phyloP scores from a whole-genome alignment of 1,140 invertebrate species.

The Drosophila ogumai region DNA sequence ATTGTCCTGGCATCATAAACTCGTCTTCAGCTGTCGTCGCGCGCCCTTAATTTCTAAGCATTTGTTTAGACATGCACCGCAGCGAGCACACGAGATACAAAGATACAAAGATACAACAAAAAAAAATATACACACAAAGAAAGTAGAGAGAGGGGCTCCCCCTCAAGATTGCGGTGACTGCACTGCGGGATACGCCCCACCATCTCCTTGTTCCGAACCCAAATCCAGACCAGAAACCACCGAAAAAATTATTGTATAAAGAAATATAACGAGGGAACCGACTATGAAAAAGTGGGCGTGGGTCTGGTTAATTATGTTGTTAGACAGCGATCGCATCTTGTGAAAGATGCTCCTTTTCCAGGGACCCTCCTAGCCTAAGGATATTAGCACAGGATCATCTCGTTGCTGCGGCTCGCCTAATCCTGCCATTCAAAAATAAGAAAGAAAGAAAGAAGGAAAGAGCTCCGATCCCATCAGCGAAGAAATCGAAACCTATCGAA shows the following conservation, averaged over 20 bases:
- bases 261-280: background rate
- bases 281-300: constrained; percentile 25
- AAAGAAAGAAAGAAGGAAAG: background rate
- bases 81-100: background rate
- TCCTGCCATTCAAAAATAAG: constrained; percentile 24
- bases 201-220: background rate
- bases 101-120: constrained; percentile 23
- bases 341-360: constrained; percentile 42
- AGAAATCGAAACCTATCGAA: constrained; percentile 5
- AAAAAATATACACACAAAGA: background rate
- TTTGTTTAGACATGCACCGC: constrained; percentile 69
- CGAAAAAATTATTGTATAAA: background rate
- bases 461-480: constrained; percentile 22
- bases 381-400: constrained; percentile 50
- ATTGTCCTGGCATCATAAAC: constrained; percentile 73
- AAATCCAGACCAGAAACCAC: constrained; percentile 1
- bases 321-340: constrained; percentile 31
- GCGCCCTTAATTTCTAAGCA: constrained; percentile 71
- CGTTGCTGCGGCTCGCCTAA: constrained; percentile 38
- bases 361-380: constrained; percentile 16
- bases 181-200: constrained; percentile 43
- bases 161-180: constrained; percentile 42
- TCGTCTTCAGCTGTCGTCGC: constrained; percentile 78
- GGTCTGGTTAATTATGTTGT: constrained; percentile 64
- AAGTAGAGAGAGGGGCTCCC: background rate